Base-by-base conservation (phyloP, 1,140 invertebrate species). In the Drepana arcuata region DNA sequence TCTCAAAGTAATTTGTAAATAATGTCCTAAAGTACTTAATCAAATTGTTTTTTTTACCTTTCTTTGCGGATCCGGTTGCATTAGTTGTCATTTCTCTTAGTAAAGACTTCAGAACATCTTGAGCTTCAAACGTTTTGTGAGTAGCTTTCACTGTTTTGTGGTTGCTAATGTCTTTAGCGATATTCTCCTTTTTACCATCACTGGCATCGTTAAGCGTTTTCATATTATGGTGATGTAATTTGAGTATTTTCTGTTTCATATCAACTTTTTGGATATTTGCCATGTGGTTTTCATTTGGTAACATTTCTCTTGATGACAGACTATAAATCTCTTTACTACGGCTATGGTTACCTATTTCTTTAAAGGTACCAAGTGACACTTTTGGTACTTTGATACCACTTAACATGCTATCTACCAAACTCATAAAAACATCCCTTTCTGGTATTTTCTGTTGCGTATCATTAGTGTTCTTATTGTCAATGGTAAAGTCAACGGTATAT, bases 1-100 rank as follows among this genome's bases (percentile, higher is more conserved):
- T 48, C 50, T 5, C 10, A 27, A 41, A 66, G 56, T 31, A 61
- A 38, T 36, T 51, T 55, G 7, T 36, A 18, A 70, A 61, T 15
- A 68, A 36, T 30, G 42, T 66, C 27, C 50, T 61, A 1, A 71
- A 34, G 44, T 54, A 57, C 32, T 41, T 53, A 2, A 65, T 28
- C n/a, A 55, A 14, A 16, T 36, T 44, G 21, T 26, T 29, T 18
- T 55, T 58, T 10, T 50, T 62, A 2, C 2, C 18, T 35, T 45
- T 48, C 2, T 39, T 25, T 27, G 10, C 36, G 16, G 5, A 10
- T 10, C 16, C 34, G 23, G 43, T 45, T 7, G 34, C 27, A 30
- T 42, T 58, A 7, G 25, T 48, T 11, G 33, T 21, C 31, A 48
- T 36, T 16, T 39, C 29, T 16, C 14, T 39, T n/a, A 57, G 10